phyloP scores from a whole-genome alignment of 2,113 vertebrate species.

The Mustelus asterias region DNA sequence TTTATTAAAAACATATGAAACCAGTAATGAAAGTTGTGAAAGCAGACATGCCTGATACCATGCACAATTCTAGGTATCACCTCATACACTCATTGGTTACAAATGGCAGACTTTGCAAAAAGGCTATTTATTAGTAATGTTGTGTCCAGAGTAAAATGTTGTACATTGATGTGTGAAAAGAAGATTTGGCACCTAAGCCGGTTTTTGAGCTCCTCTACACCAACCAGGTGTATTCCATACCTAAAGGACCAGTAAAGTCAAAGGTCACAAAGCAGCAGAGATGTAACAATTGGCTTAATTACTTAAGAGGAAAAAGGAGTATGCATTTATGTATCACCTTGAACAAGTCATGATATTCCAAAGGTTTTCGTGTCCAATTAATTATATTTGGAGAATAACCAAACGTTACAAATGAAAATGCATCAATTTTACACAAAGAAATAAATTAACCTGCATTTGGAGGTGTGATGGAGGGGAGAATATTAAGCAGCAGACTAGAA shows the following conservation, averaged over 20 bases:
- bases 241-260: background rate
- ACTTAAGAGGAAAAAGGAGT: background rate
- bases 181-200: background rate
- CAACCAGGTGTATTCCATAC: background rate
- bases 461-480: background rate
- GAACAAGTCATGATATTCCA: background rate
- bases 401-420: background rate
- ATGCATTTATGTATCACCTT: background rate
- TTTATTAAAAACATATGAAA: slow-evolving; percentile 31
- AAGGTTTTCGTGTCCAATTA: background rate
- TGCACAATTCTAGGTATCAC: background rate
- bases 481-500: too few species aligned
- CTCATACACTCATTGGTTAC: background rate
- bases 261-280: background rate
- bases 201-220: background rate
- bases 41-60: background rate
- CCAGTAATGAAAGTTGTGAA: background rate
- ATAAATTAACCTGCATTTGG: background rate
- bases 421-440: background rate
- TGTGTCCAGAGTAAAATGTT: background rate
- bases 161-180: background rate
- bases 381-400: background rate
- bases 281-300: background rate
- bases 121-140: background rate
- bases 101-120: background rate